phyloP scores from a whole-genome alignment of 1,140 invertebrate species.

The Adoxophyes honmai region DNA sequence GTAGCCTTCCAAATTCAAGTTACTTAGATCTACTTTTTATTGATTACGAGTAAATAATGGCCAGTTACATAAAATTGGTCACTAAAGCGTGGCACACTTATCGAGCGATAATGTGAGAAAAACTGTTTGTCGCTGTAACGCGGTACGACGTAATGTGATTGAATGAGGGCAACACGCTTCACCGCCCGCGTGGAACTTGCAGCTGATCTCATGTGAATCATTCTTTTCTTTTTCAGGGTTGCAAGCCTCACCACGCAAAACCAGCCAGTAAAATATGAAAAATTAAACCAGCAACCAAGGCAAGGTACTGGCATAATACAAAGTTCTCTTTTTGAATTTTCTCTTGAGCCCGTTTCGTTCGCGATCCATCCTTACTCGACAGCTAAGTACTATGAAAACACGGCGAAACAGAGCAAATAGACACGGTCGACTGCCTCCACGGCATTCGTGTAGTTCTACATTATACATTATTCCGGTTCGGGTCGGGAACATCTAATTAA shows the following conservation, averaged over 20 bases:
- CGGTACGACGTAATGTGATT: constrained; percentile 39
- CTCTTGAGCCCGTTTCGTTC: background rate
- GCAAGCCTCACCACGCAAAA: background rate
- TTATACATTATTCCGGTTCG: constrained; percentile 1
- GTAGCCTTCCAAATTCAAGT: background rate
- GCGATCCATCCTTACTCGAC: background rate
- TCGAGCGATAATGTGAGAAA: constrained; percentile 28
- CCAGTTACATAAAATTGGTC: constrained; percentile 16
- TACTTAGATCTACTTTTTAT: background rate
- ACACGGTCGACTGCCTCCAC: constrained; percentile 1
- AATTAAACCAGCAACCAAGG: background rate
- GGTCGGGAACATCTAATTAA: constrained; percentile 1
- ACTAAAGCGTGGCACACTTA: constrained; percentile 14
- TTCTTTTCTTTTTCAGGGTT: constrained; percentile 15
- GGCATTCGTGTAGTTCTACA: background rate
- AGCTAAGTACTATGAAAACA: constrained; percentile 1
- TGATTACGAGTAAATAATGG: background rate
- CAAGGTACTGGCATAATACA: background rate
- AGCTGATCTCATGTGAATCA: constrained; percentile 30
- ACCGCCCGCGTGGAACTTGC: constrained; percentile 23
- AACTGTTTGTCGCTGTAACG: constrained; percentile 31
- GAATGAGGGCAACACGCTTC: constrained; percentile 41
- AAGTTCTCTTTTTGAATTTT: background rate
- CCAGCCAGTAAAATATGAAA: background rate
- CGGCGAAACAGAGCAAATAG: constrained; percentile 5